Evolutionary conservation across 2,888 invertebrate species (phyloP).

Genomic region (Plemyria rubiginata): DNA sequence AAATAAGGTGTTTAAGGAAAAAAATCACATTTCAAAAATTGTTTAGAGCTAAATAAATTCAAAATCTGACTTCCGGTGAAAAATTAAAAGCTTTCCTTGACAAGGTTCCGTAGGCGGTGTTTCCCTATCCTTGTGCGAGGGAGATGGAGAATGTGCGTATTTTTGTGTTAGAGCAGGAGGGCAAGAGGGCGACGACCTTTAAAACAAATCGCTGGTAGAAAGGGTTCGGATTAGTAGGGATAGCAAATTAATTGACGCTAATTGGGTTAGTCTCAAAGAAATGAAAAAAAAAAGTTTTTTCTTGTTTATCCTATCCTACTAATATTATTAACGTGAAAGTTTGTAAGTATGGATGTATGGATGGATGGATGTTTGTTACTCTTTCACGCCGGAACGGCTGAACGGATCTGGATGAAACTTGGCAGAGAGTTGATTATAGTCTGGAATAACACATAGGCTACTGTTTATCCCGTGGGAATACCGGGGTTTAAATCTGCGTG

Average conservation of each 20-base stretch:
- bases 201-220: slow-evolving; percentile 82
- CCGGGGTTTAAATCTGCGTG: too few relatives aligned
- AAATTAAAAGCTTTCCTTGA: slow-evolving; percentile 68
- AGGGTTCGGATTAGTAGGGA: slow-evolving; percentile 81
- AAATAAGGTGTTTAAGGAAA: not conserved
- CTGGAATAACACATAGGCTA: too few relatives aligned
- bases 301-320: too few relatives aligned
- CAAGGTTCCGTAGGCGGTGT: slow-evolving; percentile 69
- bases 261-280: slow-evolving; percentile 30
- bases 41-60: slow-evolving; percentile 40
- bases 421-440: too few relatives aligned
- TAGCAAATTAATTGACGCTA: slow-evolving; percentile 52
- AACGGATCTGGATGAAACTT: too few relatives aligned
- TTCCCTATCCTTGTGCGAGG: slow-evolving; percentile 69
- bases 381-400: too few relatives aligned
- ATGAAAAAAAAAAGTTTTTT: slow-evolving; percentile 1
- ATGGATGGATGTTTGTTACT: too few relatives aligned
- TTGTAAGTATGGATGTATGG: too few relatives aligned
- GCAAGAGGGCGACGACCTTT: slow-evolving; percentile 80
- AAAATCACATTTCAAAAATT: slow-evolving; percentile 6
- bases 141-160: slow-evolving; percentile 57
- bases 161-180: slow-evolving; percentile 60
- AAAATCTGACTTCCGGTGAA: slow-evolving; percentile 72
- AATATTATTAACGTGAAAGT: too few relatives aligned
- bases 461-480: too few relatives aligned